Percentiles rank a stretch among this genome's conserved stretches.
These are phyloP conservation scores for Florisuga fusca DNA, from an alignment of 2,797 vertebrate genomes.

Conservation along the genomic window DNA sequence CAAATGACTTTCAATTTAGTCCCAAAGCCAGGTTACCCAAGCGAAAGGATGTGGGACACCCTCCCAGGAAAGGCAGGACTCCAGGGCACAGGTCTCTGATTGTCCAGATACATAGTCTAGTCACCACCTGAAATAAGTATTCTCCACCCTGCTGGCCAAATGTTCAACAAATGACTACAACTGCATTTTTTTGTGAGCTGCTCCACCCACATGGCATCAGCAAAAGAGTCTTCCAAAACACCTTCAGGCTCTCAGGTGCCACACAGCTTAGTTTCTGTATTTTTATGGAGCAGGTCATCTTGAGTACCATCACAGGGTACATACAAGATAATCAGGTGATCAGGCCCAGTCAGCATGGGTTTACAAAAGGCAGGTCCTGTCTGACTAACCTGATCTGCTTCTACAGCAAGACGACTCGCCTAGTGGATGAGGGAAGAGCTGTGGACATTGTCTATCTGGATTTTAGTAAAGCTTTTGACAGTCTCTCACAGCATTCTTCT, in stretches of 20 bases:
- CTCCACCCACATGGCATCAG: rapidly evolving
- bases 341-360: too few relatives aligned
- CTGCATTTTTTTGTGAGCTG: background rate
- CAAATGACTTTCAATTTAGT: rapidly evolving
- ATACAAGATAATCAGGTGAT: too few relatives aligned
- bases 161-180: background rate
- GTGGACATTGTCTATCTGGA: too few relatives aligned
- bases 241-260: background rate
- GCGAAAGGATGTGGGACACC: background rate
- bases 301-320: too few relatives aligned
- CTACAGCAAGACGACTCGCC: too few relatives aligned
- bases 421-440: too few relatives aligned
- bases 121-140: background rate
- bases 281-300: background rate
- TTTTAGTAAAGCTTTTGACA: too few relatives aligned
- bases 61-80: background rate
- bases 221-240: background rate
- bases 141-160: background rate
- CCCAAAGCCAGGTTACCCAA: background rate
- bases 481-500: too few relatives aligned
- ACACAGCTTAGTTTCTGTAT: background rate
- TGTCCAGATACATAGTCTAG: background rate
- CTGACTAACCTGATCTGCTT: too few relatives aligned
- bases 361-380: too few relatives aligned
- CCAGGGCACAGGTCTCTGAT: background rate